These are phyloP conservation scores for Oreochromis aureus DNA, from an alignment of 2,113 vertebrate genomes.

Conservation along the genomic window DNA sequence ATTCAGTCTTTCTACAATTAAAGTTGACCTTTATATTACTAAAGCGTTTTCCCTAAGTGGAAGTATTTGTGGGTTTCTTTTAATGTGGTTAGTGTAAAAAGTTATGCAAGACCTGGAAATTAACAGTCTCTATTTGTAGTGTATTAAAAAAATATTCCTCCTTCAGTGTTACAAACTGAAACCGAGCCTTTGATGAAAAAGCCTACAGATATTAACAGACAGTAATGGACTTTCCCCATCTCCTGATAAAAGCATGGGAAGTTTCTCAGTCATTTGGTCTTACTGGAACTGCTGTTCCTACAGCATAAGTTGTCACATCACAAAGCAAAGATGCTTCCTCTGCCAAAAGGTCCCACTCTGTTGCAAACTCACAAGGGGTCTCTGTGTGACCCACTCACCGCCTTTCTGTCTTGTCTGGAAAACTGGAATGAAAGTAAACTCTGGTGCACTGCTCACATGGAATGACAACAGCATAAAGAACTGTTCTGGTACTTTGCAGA, in stretches of 20 bases:
- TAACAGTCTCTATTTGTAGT: not conserved
- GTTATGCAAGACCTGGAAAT: not conserved
- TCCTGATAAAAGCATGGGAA: not conserved
- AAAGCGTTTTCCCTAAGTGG: not conserved
- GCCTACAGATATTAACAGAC: not conserved
- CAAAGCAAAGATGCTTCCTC: not conserved
- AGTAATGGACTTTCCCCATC: not conserved
- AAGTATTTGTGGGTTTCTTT: not conserved
- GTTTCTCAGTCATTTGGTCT: not conserved
- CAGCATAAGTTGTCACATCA: not conserved
- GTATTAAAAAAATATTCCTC: not conserved
- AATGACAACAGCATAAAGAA: not conserved
- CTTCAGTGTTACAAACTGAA: not conserved
- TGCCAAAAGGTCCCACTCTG: not conserved
- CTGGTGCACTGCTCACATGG: not conserved
- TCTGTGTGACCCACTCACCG: not conserved
- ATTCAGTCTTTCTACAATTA: not conserved
- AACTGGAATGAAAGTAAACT: slow-evolving; percentile 5
- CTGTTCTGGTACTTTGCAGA: not conserved
- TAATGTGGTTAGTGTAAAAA: not conserved
- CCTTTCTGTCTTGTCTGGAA: not conserved
- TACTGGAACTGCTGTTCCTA: not conserved
- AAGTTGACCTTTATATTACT: not conserved
- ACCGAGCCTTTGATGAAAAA: not conserved
- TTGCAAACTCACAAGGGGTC: not conserved